phyloP scores from a whole-genome alignment of 1,140 invertebrate genomes.

The Trissolcus basalis region DNA sequence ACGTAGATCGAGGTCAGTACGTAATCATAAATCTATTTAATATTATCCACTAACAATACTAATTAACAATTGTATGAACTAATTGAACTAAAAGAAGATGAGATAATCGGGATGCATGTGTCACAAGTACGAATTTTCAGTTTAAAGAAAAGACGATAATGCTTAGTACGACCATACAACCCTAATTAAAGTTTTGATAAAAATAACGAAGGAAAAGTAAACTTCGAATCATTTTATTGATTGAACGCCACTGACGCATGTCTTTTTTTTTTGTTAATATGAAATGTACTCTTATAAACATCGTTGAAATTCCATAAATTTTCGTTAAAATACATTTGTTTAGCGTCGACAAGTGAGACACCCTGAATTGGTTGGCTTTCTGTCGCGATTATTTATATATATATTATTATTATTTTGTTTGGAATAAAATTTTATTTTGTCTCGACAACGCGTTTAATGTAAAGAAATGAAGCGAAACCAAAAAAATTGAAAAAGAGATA shows the following conservation, averaged over 20 bases:
- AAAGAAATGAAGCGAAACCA: not conserved
- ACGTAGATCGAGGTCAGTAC: slow-evolving; percentile 48
- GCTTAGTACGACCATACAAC: too few species aligned
- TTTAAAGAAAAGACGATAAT: too few species aligned
- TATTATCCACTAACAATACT: not conserved
- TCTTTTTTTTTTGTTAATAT: slow-evolving; percentile 37
- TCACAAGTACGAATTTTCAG: too few species aligned
- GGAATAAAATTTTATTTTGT: slow-evolving; percentile 44
- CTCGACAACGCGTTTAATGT: slow-evolving; percentile 1
- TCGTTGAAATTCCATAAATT: slow-evolving; percentile 51
- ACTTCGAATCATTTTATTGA: too few species aligned
- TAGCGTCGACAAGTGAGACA: slow-evolving; percentile 38
- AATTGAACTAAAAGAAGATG: too few species aligned
- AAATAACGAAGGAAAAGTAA: slow-evolving; percentile 3
- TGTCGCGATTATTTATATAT: slow-evolving; percentile 49
- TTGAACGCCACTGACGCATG: not conserved
- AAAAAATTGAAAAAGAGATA: not conserved
- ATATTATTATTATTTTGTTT: slow-evolving; percentile 54
- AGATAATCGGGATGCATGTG: too few species aligned
- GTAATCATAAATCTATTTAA: slow-evolving; percentile 23
- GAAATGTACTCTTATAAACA: slow-evolving; percentile 14
- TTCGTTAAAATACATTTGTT: slow-evolving; percentile 48
- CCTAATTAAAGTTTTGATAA: too few species aligned
- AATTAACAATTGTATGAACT: too few species aligned
- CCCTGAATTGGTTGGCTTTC: slow-evolving; percentile 23